Evolutionary conservation across 2,113 vertebrate genomes (phyloP).

Genomic region (Micronisus gabar): DNA sequence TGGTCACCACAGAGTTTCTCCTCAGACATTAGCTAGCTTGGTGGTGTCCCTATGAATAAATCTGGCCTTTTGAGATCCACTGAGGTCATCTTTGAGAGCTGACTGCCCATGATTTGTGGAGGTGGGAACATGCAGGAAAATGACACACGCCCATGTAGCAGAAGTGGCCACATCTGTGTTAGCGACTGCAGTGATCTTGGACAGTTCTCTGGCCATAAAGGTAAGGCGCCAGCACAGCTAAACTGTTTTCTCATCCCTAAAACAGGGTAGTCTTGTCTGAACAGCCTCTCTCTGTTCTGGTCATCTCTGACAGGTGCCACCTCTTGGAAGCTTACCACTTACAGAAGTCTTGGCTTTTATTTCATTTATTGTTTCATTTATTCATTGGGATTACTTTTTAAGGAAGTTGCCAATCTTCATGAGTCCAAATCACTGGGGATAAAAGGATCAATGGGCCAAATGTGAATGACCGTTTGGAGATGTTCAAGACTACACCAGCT

Average conservation of each 20-base stretch:
- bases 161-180: neutral
- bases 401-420: neutral
- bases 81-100: neutral
- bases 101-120: neutral
- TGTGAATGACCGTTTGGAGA: neutral
- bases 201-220: neutral
- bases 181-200: neutral
- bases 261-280: neutral
- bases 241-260: neutral
- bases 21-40: neutral
- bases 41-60: neutral
- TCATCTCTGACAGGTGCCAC: neutral
- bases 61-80: neutral
- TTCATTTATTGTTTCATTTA: neutral
- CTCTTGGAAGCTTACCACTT: neutral
- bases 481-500: neutral
- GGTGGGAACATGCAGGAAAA: neutral
- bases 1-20: neutral
- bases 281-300: neutral
- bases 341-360: neutral
- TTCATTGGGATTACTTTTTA: neutral
- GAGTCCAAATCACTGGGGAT: neutral
- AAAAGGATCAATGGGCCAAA: neutral
- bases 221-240: neutral
- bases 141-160: accelerated